Conservation (phyloP, 2,797 vertebrate genomes). For the Notolabrus celidotus region DNA sequence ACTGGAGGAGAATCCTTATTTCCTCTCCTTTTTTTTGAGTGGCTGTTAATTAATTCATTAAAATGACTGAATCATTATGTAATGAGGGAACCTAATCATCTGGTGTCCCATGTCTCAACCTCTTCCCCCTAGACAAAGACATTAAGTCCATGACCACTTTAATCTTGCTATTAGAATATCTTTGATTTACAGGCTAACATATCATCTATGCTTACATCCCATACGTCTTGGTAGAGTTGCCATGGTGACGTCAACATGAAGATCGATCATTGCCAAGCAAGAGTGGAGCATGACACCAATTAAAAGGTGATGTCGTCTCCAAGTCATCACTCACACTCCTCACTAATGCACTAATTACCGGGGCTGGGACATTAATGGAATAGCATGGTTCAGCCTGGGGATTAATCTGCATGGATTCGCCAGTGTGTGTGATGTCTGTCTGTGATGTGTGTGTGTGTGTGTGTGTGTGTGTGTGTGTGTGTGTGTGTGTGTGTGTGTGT, state of each 20-base stretch:
- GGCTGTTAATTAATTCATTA: conserved; percentile 72
- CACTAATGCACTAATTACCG: conserved; percentile 84
- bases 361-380: conserved; percentile 83
- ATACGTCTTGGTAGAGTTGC: conserved; percentile 68
- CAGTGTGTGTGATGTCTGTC: conserved; percentile 46
- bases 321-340: conserved; percentile 81
- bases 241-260: conserved; percentile 72
- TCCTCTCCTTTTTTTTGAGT: conserved; percentile 33
- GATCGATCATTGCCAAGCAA: conserved; percentile 81
- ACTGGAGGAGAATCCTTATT: conserved; percentile 17
- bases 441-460: conserved; percentile 35
- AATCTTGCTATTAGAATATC: conserved; percentile 68
- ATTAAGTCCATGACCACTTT: conserved; percentile 71
- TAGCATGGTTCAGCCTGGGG: conserved; percentile 80
- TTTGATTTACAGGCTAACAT: conserved; percentile 73
- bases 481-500: conserved; percentile 34
- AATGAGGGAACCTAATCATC: conserved; percentile 78
- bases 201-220: conserved; percentile 48
- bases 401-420: conserved; percentile 82
- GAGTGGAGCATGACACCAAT: conserved; percentile 82
- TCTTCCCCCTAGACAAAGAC: conserved; percentile 67
- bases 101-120: conserved; percentile 64
- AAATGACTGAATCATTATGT: conserved; percentile 78
- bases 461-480: conserved; percentile 22
- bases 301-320: conserved; percentile 83